Conservation (phyloP, 2,888 invertebrate species). For the Heliconius ethilla region DNA sequence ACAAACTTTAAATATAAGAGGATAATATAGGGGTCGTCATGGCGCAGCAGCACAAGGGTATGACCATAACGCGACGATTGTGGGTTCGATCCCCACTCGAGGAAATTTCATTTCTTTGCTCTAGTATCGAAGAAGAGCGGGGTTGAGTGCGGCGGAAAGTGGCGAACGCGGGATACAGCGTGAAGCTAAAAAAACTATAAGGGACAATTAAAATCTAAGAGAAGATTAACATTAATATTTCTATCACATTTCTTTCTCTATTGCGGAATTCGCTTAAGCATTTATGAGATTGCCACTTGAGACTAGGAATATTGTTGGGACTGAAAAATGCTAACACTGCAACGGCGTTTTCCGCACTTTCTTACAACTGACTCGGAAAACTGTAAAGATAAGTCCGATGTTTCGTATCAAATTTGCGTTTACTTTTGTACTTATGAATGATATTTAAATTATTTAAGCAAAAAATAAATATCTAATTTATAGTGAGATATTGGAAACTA, state of each 20-base stretch:
- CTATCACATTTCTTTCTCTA: slow-evolving; percentile 5
- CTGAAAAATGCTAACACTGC: slow-evolving; percentile 28
- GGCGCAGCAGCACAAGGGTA: too few relatives aligned
- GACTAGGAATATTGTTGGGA: slow-evolving; percentile 19
- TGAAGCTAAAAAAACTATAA: too few relatives aligned
- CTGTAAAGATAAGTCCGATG: slow-evolving; percentile 1
- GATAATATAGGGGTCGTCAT: too few relatives aligned
- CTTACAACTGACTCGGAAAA: slow-evolving; percentile 10
- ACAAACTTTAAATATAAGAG: too few relatives aligned
- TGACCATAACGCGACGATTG: too few relatives aligned
- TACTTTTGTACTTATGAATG: neutral
- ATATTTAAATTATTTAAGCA: neutral
- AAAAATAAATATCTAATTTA: too few relatives aligned
- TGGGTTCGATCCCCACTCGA: too few relatives aligned
- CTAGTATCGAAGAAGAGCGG: too few relatives aligned
- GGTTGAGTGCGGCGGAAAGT: too few relatives aligned
- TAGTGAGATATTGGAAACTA: too few relatives aligned
- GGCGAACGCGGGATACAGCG: too few relatives aligned
- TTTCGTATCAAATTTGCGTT: slow-evolving; percentile 19
- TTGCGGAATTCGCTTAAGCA: slow-evolving; percentile 9
- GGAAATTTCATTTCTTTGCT: too few relatives aligned
- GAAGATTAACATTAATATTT: slow-evolving; percentile 3
- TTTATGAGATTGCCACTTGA: slow-evolving; percentile 20
- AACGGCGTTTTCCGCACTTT: slow-evolving; percentile 6
- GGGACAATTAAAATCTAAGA: neutral